Evolutionary conservation across 2,888 invertebrate genomes (phyloP), one percentile per base, ranked within the genome.

Genomic region (Ectropis crepuscularia): DNA sequence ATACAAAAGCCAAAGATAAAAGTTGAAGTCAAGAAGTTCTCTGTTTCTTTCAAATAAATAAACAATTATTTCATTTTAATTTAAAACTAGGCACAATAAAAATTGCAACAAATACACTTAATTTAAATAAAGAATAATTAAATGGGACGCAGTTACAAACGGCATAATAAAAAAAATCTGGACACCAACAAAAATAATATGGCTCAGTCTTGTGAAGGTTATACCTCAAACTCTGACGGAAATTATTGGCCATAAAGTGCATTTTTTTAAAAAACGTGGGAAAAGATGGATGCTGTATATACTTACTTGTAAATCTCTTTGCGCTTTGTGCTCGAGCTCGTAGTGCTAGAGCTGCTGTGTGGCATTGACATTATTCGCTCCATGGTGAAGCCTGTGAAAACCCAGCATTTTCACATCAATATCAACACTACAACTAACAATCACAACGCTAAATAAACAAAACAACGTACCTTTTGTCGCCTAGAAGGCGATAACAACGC

Each of bases 281-380:
- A 45, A 38, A 60, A 41, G 5, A 37, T 42, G 9, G n/a, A 7
- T 7, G 49, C 39, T 62, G 49, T 5, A n/a, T n/a, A n/a, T n/a
- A 73, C 89, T 86, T 77, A 93, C 93, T 93, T 93, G 80, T 93
- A 93, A 75, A 94, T 93, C 81, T 93, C 93, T 78, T 93, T 93
- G 68, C 93, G 88, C 83, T 93, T 93, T 8, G 93, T 92, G 74
- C 89, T 90, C 10, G 92, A 91, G 73, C 92, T 90, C 0, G 92
- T 87, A 0, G 91, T 90, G 64, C 91, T 91, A 1, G 92, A 91
- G 69, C 93, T 93, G 70, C 93, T 92, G 80, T 92, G 93, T 82
- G 92, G 91, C 89, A 92, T 92, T 70, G 93, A 92, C 92, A 93
- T 93, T 51, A 63, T 80, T 63, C 63, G 68, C 39, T 61, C 50